Evolutionary conservation across 30 jellyfish, hydroid and myxozoan species (phyloP), one percentile per base, ranked within the genome.

Genomic region (Morbakka virulenta): DNA sequence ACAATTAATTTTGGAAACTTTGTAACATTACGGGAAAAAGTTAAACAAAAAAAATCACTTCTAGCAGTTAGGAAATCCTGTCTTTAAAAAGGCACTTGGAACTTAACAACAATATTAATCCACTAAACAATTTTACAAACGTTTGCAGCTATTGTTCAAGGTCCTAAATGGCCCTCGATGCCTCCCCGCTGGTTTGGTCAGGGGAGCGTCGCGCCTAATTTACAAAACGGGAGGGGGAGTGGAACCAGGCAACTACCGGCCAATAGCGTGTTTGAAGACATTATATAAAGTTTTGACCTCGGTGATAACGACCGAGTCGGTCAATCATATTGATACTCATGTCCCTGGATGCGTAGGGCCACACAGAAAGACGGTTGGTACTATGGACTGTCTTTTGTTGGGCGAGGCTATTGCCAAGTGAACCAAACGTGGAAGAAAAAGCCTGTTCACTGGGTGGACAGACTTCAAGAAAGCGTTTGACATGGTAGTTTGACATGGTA

Each of bases 161-260:
- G n/a, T n/a, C n/a, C n/a, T n/a, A n/a, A n/a, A n/a, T n/a, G n/a
- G n/a, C n/a, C n/a, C n/a, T n/a, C n/a, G n/a, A n/a, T n/a, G n/a
- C n/a, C n/a, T n/a, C n/a, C 61, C 61, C 12, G 61, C 12, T 12
- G n/a, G 14, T 11, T 47, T 47, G 61, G 61, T 47, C n/a, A 12
- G 61, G 6, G 71, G 71, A 12, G 32, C 32, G 12, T 11, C 71
- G 6, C 12, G 12, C 30, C 71, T 57, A 12, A 57, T 57, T 11
- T 22, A 23, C 23, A 57, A 57, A 57, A 31, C 12, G 6, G 71
- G 71, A 12, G 12, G 23, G 28, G 27, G 28, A 6, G 12, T 6
- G 30, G 71, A 57, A 12, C 71, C 71, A 11, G 71, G 32, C 30
- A 57, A 57, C 32, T 57, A 57, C 27, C 71, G 27, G 23, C 71